A percentile compares a stretch with the other conserved stretches of the same genome.
Evolutionary conservation across 2,888 invertebrate genomes (phyloP).

Genomic region (Belgica antarctica): DNA sequence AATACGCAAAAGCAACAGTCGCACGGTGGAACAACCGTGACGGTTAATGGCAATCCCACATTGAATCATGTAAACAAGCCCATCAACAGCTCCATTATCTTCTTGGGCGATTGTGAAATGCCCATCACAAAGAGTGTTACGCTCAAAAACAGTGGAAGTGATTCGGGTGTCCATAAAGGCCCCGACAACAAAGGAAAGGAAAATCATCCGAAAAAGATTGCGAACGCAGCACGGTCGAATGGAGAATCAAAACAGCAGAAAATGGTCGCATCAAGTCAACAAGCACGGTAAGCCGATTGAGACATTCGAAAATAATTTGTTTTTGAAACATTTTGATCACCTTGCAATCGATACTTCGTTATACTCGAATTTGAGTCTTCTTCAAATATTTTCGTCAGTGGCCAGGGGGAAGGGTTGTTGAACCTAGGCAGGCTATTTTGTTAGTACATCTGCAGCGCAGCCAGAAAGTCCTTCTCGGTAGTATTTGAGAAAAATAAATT

Average conservation of each 20-base stretch:
- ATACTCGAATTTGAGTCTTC: too few species aligned
- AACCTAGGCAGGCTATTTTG: too few species aligned
- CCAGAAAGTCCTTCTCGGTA: too few species aligned
- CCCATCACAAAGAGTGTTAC: slow-evolving; percentile 47
- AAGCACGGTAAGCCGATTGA: slow-evolving; percentile 28
- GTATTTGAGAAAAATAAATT: too few species aligned
- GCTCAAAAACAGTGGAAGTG: slow-evolving; percentile 37
- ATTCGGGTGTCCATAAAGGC: slow-evolving; percentile 24
- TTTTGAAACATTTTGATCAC: too few species aligned
- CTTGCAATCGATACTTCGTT: too few species aligned
- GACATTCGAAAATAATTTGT: too few species aligned
- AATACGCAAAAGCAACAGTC: slow-evolving; percentile 33
- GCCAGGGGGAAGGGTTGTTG: too few species aligned
- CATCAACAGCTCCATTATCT: slow-evolving; percentile 44
- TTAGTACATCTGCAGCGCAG: too few species aligned
- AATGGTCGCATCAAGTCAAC: slow-evolving; percentile 31
- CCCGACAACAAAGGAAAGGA: slow-evolving; percentile 10
- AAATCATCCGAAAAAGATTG: slow-evolving; percentile 17
- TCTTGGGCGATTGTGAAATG: slow-evolving; percentile 51
- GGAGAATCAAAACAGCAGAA: slow-evolving; percentile 35
- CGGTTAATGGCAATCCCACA: slow-evolving; percentile 21
- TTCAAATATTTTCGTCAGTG: too few species aligned
- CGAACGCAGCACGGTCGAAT: not conserved
- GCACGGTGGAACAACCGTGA: slow-evolving; percentile 12
- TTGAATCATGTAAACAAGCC: slow-evolving; percentile 17